phyloP scores from a whole-genome alignment of 2,888 invertebrate genomes.

The Phaedon cochleariae region DNA sequence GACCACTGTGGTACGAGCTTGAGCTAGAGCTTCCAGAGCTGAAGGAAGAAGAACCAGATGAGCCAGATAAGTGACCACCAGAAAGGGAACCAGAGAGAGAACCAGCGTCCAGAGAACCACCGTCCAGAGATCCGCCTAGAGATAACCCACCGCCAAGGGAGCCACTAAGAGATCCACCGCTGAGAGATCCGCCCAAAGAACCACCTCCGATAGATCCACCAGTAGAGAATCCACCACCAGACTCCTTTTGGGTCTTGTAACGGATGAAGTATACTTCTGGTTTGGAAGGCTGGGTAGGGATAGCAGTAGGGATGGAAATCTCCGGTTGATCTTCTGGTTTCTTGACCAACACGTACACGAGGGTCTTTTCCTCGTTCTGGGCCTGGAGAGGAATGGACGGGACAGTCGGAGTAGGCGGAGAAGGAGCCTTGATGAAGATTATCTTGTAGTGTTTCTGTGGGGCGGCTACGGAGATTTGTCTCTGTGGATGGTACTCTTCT shows the following conservation, averaged over 20 bases:
- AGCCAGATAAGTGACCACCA: constrained; percentile 14
- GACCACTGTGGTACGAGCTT: constrained; percentile 18
- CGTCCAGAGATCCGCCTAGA: constrained; percentile 21
- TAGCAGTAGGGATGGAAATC: constrained; percentile 77
- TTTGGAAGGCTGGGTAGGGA: constrained; percentile 85
- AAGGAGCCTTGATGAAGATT: constrained; percentile 80
- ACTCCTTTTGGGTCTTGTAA: constrained; percentile 76
- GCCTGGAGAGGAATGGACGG: constrained; percentile 81
- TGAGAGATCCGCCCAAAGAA: constrained; percentile 51
- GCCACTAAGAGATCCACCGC: constrained; percentile 52
- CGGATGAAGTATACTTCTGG: constrained; percentile 92
- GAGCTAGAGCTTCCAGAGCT: constrained; percentile 20
- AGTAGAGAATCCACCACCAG: constrained; percentile 50
- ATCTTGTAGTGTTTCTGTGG: constrained; percentile 89
- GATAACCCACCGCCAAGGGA: too few relatives aligned
- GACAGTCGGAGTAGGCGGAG: constrained; percentile 73
- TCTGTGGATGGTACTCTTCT: constrained; percentile 69
- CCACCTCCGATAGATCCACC: constrained; percentile 32
- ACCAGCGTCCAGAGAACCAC: constrained; percentile 19
- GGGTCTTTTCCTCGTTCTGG: constrained; percentile 85
- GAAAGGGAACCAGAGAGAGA: constrained; percentile 10
- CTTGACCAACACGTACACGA: constrained; percentile 89
- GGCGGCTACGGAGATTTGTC: constrained; percentile 72
- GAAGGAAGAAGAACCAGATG: constrained; percentile 1
- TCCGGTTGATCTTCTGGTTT: constrained; percentile 86